Percentiles rank a stretch among this genome's conserved stretches.
Evolutionary conservation across 2,113 vertebrate species (phyloP).

Genomic region (Pygoscelis antarcticus): DNA sequence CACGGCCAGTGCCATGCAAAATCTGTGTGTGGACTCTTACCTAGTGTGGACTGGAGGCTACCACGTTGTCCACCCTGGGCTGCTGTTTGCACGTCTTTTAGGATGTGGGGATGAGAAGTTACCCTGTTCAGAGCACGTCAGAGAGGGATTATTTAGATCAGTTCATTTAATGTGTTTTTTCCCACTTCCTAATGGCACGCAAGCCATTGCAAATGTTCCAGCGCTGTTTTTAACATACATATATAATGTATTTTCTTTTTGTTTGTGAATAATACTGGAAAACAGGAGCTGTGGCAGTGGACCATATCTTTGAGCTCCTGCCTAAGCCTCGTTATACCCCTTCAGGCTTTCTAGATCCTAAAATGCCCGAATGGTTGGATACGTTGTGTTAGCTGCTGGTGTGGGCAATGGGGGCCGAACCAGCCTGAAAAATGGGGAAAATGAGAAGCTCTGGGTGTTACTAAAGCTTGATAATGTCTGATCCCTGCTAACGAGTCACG

Average conservation of each 20-base stretch:
- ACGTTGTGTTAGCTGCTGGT: not conserved
- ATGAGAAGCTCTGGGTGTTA: not conserved
- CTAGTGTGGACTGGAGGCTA: not conserved
- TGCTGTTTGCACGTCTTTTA: not conserved
- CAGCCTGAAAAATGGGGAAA: not conserved
- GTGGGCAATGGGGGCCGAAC: not conserved
- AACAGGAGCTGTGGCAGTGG: not conserved
- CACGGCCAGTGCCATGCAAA: rapidly evolving
- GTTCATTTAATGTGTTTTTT: not conserved
- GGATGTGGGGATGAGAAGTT: not conserved
- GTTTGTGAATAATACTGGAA: not conserved
- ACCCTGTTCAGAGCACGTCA: not conserved
- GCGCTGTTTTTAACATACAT: not conserved
- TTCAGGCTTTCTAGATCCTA: not conserved
- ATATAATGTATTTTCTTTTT: not conserved
- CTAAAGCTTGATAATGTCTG: not conserved
- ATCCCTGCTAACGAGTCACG: not conserved
- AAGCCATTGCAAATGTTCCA: not conserved
- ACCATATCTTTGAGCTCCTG: not conserved
- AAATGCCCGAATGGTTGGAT: not conserved
- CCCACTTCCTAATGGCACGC: not conserved
- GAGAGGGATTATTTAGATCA: not conserved
- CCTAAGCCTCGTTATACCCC: not conserved
- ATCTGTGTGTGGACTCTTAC: not conserved
- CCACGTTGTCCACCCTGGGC: too few relatives aligned